phyloP scores from a whole-genome alignment of 2,797 vertebrate genomes.

The Fringilla coelebs region DNA sequence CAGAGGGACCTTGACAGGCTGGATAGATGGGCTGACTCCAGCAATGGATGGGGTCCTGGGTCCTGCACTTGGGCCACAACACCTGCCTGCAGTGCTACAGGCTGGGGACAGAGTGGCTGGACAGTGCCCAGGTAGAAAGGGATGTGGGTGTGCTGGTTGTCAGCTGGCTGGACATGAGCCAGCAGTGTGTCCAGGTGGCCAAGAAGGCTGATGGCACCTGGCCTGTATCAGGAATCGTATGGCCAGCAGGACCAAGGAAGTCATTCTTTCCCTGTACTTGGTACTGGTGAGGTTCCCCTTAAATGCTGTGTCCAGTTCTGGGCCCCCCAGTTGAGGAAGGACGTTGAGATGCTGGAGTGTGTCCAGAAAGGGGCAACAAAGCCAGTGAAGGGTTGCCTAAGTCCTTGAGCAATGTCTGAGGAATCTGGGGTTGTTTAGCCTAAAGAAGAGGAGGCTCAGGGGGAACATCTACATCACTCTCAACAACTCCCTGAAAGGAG shows the following conservation, averaged over 20 bases:
- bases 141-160: background rate
- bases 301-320: background rate
- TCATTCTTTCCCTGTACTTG: background rate
- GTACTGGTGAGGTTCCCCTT: background rate
- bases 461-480: fast-evolving
- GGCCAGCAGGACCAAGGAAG: background rate
- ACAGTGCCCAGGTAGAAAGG: background rate
- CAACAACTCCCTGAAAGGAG: too few species aligned
- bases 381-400: background rate
- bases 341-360: fast-evolving
- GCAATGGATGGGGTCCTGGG: too few species aligned
- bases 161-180: too few species aligned
- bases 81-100: fast-evolving
- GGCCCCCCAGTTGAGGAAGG: fast-evolving
- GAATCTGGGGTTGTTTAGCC: background rate
- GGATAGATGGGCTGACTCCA: background rate
- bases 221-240: background rate
- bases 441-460: background rate
- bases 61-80: background rate
- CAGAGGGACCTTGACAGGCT: background rate
- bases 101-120: background rate
- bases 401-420: background rate
- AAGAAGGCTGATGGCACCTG: background rate
- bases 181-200: too few species aligned
- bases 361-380: background rate